Percentiles rank a stretch among this genome's conserved stretches.
Conservation (phyloP, 2,888 invertebrate genomes). For the Lochmaea crataegi region DNA sequence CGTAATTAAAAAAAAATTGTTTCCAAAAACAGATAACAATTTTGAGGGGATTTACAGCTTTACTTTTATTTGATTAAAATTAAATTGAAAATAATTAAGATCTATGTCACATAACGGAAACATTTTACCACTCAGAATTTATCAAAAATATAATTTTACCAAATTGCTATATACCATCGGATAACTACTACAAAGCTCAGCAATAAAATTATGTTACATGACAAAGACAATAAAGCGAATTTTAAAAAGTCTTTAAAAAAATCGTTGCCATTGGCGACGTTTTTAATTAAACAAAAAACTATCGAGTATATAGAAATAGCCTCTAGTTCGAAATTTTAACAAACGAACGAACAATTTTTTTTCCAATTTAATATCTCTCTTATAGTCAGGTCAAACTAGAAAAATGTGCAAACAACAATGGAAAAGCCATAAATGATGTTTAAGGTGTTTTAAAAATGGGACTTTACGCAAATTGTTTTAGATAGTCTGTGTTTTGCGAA, state of each 20-base stretch:
- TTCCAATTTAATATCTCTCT: background rate
- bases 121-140: conserved; percentile 25
- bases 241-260: background rate
- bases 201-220: conserved; percentile 27
- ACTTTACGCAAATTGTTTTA: too few relatives aligned
- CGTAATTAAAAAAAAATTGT: too few relatives aligned
- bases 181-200: conserved; percentile 11
- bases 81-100: background rate
- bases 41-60: background rate
- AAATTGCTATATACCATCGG: conserved; percentile 24
- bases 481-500: too few relatives aligned
- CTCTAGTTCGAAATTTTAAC: conserved; percentile 24
- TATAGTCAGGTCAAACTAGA: too few relatives aligned
- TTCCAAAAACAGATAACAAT: background rate
- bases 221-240: conserved; percentile 4
- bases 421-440: too few relatives aligned
- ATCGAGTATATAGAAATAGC: conserved; percentile 26
- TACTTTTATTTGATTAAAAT: conserved; percentile 8
- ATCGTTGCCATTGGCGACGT: background rate
- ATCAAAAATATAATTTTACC: conserved; percentile 34
- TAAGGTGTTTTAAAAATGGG: too few relatives aligned
- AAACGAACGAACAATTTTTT: conserved; percentile 11
- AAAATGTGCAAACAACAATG: too few relatives aligned
- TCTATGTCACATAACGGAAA: conserved; percentile 23
- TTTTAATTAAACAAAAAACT: too few relatives aligned